Evolutionary conservation across 2,888 invertebrate genomes (phyloP).

Genomic region (Melikaiella ostensackeni): DNA sequence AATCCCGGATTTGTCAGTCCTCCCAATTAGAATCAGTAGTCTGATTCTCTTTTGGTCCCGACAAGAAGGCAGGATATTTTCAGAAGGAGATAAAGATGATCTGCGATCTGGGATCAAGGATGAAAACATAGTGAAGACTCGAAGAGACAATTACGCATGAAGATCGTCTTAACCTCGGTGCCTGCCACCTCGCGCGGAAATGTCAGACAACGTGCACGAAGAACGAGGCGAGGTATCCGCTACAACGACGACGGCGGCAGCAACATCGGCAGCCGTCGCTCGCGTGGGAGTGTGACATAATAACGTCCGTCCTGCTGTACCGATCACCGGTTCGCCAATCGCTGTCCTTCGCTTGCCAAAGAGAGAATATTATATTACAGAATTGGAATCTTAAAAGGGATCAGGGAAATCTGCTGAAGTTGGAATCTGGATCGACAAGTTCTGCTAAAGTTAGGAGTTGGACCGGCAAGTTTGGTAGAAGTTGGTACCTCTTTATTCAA

Average conservation of each 20-base stretch:
- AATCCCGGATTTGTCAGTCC: neutral
- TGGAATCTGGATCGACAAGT: neutral
- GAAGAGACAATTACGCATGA: constrained; percentile 48
- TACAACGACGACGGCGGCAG: constrained; percentile 36
- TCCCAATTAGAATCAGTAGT: neutral
- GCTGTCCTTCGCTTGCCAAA: neutral
- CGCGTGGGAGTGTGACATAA: constrained; percentile 75
- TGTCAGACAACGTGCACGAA: constrained; percentile 63
- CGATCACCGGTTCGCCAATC: constrained; percentile 8
- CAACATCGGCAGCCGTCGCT: constrained; percentile 59
- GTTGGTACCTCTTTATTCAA: neutral
- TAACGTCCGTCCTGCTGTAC: constrained; percentile 54
- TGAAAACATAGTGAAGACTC: constrained; percentile 1
- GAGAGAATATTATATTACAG: neutral
- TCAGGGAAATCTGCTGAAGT: neutral
- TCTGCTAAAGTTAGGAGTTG: neutral
- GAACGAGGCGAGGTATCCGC: constrained; percentile 40
- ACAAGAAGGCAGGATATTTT: neutral
- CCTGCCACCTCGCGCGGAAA: constrained; percentile 58
- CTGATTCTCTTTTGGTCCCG: neutral
- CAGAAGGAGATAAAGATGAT: neutral
- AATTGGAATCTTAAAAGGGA: neutral
- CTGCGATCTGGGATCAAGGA: neutral
- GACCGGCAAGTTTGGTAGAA: neutral
- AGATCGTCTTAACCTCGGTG: constrained; percentile 45